Percentiles rank a stretch among this genome's conserved stretches.
Evolutionary conservation across 1,140 invertebrate species (phyloP).

Genomic region (Drosophila arawakana): DNA sequence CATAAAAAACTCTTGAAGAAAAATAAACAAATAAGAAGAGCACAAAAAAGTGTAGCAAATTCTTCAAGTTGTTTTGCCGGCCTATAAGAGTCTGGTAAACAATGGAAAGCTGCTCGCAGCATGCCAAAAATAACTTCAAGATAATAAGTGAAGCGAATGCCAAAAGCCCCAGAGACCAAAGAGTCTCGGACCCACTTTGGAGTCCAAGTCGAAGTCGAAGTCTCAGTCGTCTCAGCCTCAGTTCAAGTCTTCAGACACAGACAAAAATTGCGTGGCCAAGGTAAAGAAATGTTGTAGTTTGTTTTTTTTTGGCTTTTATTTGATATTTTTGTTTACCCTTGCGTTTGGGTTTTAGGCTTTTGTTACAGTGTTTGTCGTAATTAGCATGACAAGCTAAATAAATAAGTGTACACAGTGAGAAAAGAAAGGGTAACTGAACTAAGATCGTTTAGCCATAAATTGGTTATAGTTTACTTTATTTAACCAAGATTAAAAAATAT

Average conservation of each 20-base stretch:
- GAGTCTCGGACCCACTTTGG: constrained; percentile 3
- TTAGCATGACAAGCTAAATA: constrained; percentile 6
- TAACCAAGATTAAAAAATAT: too few relatives aligned
- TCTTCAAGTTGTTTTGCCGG: constrained; percentile 48
- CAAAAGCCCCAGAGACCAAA: constrained; percentile 9
- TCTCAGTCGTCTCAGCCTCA: constrained; percentile 4
- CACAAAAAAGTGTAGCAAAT: constrained; percentile 38
- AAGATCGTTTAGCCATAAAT: too few relatives aligned
- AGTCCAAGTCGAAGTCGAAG: not conserved
- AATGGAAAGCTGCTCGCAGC: constrained; percentile 43
- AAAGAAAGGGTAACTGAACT: not conserved
- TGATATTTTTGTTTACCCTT: constrained; percentile 28
- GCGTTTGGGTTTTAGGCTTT: constrained; percentile 17
- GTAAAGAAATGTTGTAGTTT: constrained; percentile 40
- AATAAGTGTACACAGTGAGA: constrained; percentile 4
- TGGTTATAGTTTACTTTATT: too few relatives aligned
- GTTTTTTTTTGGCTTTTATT: constrained; percentile 4
- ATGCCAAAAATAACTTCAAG: constrained; percentile 46
- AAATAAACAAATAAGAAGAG: constrained; percentile 18
- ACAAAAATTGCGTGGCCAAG: constrained; percentile 49
- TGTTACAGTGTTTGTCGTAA: constrained; percentile 28
- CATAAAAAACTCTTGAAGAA: not conserved
- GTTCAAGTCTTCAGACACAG: constrained; percentile 13
- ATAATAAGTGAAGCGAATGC: constrained; percentile 32
- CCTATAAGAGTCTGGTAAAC: constrained; percentile 44